These are phyloP conservation scores for Leptinotarsa undecemlineata DNA, from an alignment of 1,140 invertebrate species.

Conservation along the genomic window DNA sequence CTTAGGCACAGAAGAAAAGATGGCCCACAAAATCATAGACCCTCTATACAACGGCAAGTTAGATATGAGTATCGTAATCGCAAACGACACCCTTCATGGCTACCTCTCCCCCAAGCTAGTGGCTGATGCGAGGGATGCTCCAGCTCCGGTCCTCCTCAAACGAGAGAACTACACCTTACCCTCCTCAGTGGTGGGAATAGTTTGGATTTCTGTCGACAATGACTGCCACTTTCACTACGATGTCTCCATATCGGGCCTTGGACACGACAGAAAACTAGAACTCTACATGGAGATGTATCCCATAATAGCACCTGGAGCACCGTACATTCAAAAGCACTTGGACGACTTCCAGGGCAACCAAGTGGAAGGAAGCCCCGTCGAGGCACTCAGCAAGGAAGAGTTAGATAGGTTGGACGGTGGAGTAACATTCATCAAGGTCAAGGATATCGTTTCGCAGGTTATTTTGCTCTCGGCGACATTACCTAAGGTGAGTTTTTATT, in stretches of 20 bases:
- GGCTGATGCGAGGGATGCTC: slow-evolving; percentile 73
- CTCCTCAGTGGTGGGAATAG: slow-evolving; percentile 67
- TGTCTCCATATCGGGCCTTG: slow-evolving; percentile 57
- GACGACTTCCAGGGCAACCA: slow-evolving; percentile 65
- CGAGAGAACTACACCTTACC: slow-evolving; percentile 60
- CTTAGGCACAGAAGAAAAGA: slow-evolving; percentile 62
- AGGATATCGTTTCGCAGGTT: slow-evolving; percentile 56
- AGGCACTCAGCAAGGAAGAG: slow-evolving; percentile 62
- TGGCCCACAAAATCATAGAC: slow-evolving; percentile 72
- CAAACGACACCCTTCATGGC: slow-evolving; percentile 64
- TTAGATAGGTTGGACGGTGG: slow-evolving; percentile 64
- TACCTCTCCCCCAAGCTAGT: slow-evolving; percentile 68
- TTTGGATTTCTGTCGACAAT: slow-evolving; percentile 79
- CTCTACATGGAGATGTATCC: slow-evolving; percentile 69
- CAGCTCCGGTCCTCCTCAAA: slow-evolving; percentile 68
- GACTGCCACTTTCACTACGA: slow-evolving; percentile 86
- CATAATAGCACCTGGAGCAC: slow-evolving; percentile 66
- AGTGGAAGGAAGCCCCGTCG: slow-evolving; percentile 66
- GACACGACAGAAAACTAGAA: slow-evolving; percentile 56
- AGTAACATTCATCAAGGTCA: slow-evolving; percentile 63
- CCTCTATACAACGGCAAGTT: slow-evolving; percentile 79
- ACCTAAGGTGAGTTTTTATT: slow-evolving; percentile 54
- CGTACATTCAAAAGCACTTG: slow-evolving; percentile 63
- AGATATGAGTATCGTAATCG: slow-evolving; percentile 70
- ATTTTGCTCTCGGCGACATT: slow-evolving; percentile 60